Conservation (phyloP, 53 echinoderm and acorn worm species). For the Astropecten irregularis region DNA sequence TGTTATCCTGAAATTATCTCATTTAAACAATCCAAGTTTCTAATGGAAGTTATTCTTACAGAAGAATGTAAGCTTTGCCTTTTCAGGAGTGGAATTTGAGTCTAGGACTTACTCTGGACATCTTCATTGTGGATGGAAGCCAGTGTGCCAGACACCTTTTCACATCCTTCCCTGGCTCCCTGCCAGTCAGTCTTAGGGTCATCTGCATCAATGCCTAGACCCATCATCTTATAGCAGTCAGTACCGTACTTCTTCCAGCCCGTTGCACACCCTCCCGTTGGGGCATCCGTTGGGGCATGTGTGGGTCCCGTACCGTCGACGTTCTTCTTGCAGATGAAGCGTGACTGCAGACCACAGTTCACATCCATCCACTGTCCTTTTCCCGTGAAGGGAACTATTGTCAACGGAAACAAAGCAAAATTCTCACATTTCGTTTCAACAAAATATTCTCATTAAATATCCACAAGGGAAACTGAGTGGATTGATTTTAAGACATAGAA, state of each 20-base stretch:
- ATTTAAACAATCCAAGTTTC: too few species aligned
- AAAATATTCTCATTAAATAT: too few species aligned
- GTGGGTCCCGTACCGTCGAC: conserved; percentile 30
- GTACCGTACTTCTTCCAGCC: conserved; percentile 53
- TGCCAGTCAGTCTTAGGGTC: conserved; percentile 65
- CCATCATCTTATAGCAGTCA: conserved; percentile 74
- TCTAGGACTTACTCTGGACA: conserved; percentile 73
- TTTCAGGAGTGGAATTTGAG: too few species aligned
- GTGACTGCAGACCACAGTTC: conserved; percentile 64
- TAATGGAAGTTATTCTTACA: too few species aligned
- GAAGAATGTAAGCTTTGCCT: too few species aligned
- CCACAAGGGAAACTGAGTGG: too few species aligned
- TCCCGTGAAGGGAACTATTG: not conserved
- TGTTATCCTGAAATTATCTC: too few species aligned
- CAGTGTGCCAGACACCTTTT: conserved; percentile 11
- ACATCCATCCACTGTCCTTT: conserved; percentile 70
- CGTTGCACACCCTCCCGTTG: conserved; percentile 50
- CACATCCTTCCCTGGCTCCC: conserved; percentile 65
- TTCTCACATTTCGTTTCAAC: too few species aligned
- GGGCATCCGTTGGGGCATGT: conserved; percentile 45
- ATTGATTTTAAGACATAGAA: too few species aligned
- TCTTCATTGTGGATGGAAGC: conserved; percentile 68
- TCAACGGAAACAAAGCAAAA: not conserved
- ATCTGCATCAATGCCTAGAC: conserved; percentile 10
- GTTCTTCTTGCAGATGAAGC: conserved; percentile 74